Evolutionary conservation across 2,797 vertebrate genomes (phyloP).

Genomic region (Spinibarbus caldwelli): DNA sequence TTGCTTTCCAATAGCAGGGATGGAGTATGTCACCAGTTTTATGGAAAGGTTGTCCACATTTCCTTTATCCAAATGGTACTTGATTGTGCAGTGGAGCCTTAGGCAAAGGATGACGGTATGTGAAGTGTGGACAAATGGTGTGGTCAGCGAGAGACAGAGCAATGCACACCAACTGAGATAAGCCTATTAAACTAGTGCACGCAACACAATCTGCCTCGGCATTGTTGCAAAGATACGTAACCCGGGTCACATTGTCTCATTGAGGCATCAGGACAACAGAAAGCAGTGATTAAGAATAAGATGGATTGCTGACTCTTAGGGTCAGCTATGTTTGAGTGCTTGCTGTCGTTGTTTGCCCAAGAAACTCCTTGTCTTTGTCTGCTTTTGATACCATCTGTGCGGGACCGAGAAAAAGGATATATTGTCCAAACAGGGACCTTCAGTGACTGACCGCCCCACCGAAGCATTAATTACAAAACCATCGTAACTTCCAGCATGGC

Average conservation of each 20-base stretch:
- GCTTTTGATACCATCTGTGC: conserved; percentile 78
- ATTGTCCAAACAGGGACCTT: conserved; percentile 72
- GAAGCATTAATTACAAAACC: conserved; percentile 77
- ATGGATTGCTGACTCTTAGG: conserved; percentile 77
- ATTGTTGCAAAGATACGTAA: conserved; percentile 52
- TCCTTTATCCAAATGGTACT: conserved; percentile 72
- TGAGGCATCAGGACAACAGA: conserved; percentile 68
- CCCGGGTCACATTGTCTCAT: conserved; percentile 66
- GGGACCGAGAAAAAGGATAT: conserved; percentile 68
- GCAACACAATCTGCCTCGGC: conserved; percentile 28
- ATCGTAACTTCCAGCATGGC: conserved; percentile 78
- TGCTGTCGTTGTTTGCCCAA: conserved; percentile 80
- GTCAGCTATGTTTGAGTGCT: conserved; percentile 82
- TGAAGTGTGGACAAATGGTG: conserved; percentile 35
- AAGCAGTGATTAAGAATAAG: conserved; percentile 75
- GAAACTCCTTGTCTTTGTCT: conserved; percentile 59
- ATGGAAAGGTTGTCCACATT: conserved; percentile 75
- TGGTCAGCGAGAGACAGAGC: conserved; percentile 23
- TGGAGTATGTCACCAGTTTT: conserved; percentile 56
- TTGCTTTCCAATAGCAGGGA: conserved; percentile 60
- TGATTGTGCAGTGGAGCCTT: conserved; percentile 47
- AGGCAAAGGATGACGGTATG: conserved; percentile 49
- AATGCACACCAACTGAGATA: conserved; percentile 44
- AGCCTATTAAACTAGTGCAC: conserved; percentile 23
- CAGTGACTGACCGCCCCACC: conserved; percentile 74